These are phyloP conservation scores for Saguinus midas DNA, from an alignment of 2,113 vertebrate species.

Conservation along the genomic window DNA sequence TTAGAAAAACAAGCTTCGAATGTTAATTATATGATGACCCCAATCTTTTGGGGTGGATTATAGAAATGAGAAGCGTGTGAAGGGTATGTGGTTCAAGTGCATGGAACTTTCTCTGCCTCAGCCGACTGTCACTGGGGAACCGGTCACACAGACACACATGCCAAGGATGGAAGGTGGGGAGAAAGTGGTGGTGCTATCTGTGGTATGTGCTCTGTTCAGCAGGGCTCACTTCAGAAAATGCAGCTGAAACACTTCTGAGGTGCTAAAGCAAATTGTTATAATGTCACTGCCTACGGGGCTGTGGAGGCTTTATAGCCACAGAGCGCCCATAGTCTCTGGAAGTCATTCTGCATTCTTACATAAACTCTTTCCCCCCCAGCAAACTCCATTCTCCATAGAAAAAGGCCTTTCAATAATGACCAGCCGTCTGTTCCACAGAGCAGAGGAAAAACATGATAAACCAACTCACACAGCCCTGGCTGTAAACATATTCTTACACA, in stretches of 20 bases:
- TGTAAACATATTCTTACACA: slow-evolving; percentile 76
- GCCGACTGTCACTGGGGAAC: slow-evolving; percentile 18
- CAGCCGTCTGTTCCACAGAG: slow-evolving; percentile 70
- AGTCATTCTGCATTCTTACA: slow-evolving; percentile 79
- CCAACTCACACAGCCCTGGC: slow-evolving; percentile 66
- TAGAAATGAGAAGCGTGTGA: neutral
- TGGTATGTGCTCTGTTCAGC: slow-evolving; percentile 16
- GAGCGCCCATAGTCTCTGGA: slow-evolving; percentile 72
- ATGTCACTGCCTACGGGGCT: slow-evolving; percentile 67
- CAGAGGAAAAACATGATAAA: slow-evolving; percentile 83
- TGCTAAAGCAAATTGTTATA: slow-evolving; percentile 68
- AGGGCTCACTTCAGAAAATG: neutral
- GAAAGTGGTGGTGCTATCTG: neutral
- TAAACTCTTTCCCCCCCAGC: slow-evolving; percentile 30
- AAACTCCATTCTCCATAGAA: slow-evolving; percentile 60
- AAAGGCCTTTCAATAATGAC: slow-evolving; percentile 79
- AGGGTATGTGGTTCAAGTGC: neutral
- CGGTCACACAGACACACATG: neutral
- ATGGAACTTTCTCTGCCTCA: neutral
- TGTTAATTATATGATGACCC: neutral
- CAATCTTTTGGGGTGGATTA: neutral
- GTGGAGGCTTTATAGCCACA: slow-evolving; percentile 78
- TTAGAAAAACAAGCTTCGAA: slow-evolving; percentile 46
- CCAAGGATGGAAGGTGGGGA: slow-evolving; percentile 41
- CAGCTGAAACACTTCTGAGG: slow-evolving; percentile 60